phyloP scores from a whole-genome alignment of 2,888 invertebrate species.

The Netelia fuscicornis region DNA sequence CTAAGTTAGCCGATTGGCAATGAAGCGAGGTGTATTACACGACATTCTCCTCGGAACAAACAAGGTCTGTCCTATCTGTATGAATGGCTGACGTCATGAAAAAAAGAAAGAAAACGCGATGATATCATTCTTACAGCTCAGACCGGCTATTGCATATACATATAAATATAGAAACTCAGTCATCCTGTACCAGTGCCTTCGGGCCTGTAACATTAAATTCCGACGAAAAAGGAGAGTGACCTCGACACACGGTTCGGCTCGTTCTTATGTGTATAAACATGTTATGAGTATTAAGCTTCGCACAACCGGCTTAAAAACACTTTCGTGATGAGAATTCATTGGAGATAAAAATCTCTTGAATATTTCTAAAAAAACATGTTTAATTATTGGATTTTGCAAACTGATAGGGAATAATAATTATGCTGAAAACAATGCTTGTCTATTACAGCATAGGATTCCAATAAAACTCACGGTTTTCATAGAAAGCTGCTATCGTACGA shows the following conservation, averaged over 20 bases:
- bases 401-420: too few species aligned
- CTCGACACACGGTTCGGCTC: conserved; percentile 34
- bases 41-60: conserved; percentile 18
- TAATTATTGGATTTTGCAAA: too few species aligned
- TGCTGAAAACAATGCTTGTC: too few species aligned
- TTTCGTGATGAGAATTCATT: too few species aligned
- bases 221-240: conserved; percentile 36
- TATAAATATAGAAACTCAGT: conserved; percentile 76
- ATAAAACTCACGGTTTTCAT: conserved; percentile 89
- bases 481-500: conserved; percentile 93
- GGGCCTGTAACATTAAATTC: conserved; percentile 25
- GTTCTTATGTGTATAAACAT: background rate
- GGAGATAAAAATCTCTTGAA: too few species aligned
- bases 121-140: conserved; percentile 74
- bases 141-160: conserved; percentile 51
- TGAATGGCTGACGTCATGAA: conserved; percentile 62
- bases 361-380: too few species aligned
- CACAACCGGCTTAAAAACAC: too few species aligned
- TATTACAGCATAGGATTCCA: too few species aligned
- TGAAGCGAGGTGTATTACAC: conserved; percentile 41
- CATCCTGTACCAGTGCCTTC: conserved; percentile 76
- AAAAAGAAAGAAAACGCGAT: conserved; percentile 68
- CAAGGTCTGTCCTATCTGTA: conserved; percentile 22
- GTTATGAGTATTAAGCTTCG: background rate
- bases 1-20: conserved; percentile 51